Conservation (phyloP, 2,113 vertebrate genomes). For the Indicator maculatus region DNA sequence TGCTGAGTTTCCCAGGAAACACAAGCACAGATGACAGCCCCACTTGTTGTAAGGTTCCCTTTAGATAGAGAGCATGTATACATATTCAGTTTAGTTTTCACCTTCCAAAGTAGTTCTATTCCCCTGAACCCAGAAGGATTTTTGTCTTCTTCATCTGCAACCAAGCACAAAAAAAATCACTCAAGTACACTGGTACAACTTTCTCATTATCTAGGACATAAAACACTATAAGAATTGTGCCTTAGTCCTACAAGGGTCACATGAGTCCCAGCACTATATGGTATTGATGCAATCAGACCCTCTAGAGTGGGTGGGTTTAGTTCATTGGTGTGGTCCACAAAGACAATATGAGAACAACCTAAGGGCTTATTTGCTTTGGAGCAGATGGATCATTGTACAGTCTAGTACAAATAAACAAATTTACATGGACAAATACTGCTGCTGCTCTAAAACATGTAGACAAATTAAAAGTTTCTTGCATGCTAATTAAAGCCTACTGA, state of each 20-base stretch:
- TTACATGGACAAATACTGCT: not conserved
- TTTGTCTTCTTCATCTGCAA: not conserved
- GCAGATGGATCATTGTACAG: not conserved
- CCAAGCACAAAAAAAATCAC: not conserved
- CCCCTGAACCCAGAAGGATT: not conserved
- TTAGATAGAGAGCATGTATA: not conserved
- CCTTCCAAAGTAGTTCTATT: not conserved
- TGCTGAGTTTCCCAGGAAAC: not conserved
- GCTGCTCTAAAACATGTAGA: not conserved
- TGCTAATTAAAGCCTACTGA: not conserved
- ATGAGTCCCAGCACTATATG: not conserved
- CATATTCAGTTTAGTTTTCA: not conserved
- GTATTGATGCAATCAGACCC: not conserved
- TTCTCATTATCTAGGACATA: not conserved
- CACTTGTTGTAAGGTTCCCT: not conserved
- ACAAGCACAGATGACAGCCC: not conserved
- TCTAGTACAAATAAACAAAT: not conserved
- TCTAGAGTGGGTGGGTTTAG: not conserved
- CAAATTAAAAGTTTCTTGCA: not conserved
- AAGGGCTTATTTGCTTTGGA: not conserved
- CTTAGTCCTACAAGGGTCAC: accelerated
- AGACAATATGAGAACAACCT: not conserved
- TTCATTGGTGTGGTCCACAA: not conserved
- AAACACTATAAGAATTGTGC: not conserved
- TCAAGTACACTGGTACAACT: not conserved